Base-by-base conservation (phyloP, 2,888 invertebrate genomes). In the Drosophila parthenogenetica region DNA sequence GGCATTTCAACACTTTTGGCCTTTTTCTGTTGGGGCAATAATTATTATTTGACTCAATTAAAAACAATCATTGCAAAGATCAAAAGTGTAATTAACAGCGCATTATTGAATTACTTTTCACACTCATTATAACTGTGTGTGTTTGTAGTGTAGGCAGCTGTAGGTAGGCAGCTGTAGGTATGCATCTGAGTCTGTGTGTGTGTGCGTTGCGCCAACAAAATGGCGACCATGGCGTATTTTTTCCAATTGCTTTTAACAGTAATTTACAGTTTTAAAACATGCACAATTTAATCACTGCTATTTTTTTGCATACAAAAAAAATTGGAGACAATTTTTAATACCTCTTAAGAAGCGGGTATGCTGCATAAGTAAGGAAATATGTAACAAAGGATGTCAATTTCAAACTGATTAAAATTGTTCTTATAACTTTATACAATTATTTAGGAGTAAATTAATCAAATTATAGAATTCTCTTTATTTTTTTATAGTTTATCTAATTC, bases 31-130 rank as follows among this genome's bases (percentile, higher is more conserved):
- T 46, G 37, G 22, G 13, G 69, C 61, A 17, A 58, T 74, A 63
- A 78, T 79, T 76, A 62, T 59, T 62, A 54, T 75, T 73, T 77
- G 50, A 37, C 68, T 51, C 79, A 58, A 67, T 85, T 69, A 51
- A 60, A 53, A 83, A 72, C 35, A 76, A 59, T 64, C 58, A 82
- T 60, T 69, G 54, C 63, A 53, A 67, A 69, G 86, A 82, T 82
- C 77, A 82, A 79, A 81, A 81, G 84, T 77, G 65, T 81, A 88
- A 83, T 83, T 88, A 83, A 75, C 61, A 75, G 46, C 32, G 51
- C 40, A 63, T 86, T 75, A 88, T 73, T 69, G 54, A 77, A 80
- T 77, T 83, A 71, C 51, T 73, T 80, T 69, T 74, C 65, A 43
- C 73, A 71, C 88, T 77, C 75, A 68, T 63, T 69, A 19, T 32